Evolutionary conservation across 1,140 invertebrate species (phyloP).

Genomic region (Tribolium madens): DNA sequence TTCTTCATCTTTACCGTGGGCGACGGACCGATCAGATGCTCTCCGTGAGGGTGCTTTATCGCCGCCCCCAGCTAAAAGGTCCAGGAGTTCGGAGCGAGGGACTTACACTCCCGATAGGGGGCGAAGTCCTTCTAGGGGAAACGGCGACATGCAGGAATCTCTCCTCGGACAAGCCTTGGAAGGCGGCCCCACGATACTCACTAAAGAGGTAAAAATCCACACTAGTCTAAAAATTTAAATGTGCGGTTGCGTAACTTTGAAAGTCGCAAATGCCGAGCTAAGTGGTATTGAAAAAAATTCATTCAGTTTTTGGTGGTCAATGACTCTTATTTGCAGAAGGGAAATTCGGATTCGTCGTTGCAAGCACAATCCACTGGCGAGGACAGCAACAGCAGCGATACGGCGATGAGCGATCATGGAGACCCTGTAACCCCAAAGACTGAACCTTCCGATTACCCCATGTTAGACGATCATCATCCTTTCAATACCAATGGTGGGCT

Average conservation of each 20-base stretch:
- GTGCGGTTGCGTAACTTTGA: too few species aligned
- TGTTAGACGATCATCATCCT: constrained; percentile 73
- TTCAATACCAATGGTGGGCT: constrained; percentile 77
- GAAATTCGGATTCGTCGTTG: constrained; percentile 67
- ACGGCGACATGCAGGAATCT: constrained; percentile 73
- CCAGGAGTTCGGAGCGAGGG: constrained; percentile 66
- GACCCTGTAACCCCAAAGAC: constrained; percentile 70
- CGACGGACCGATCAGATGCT: constrained; percentile 66
- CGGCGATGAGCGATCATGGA: constrained; percentile 74
- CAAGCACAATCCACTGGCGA: constrained; percentile 82
- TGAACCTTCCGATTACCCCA: constrained; percentile 73
- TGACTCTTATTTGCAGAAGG: constrained; percentile 62
- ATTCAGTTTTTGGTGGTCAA: background rate
- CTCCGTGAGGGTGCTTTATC: constrained; percentile 66
- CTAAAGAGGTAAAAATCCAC: constrained; percentile 62
- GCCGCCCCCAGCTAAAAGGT: constrained; percentile 70
- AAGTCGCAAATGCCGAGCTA: too few species aligned
- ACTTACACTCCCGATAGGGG: constrained; percentile 58
- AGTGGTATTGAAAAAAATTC: too few species aligned
- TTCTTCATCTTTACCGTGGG: constrained; percentile 68
- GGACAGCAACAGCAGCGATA: constrained; percentile 80
- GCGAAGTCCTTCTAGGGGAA: constrained; percentile 67
- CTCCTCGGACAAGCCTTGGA: constrained; percentile 82
- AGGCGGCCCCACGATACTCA: constrained; percentile 71
- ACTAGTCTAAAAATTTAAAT: background rate